Evolutionary conservation across 35 echinoderm and acorn worm species (phyloP).

Genomic region (Apostichopus parvimensis): DNA sequence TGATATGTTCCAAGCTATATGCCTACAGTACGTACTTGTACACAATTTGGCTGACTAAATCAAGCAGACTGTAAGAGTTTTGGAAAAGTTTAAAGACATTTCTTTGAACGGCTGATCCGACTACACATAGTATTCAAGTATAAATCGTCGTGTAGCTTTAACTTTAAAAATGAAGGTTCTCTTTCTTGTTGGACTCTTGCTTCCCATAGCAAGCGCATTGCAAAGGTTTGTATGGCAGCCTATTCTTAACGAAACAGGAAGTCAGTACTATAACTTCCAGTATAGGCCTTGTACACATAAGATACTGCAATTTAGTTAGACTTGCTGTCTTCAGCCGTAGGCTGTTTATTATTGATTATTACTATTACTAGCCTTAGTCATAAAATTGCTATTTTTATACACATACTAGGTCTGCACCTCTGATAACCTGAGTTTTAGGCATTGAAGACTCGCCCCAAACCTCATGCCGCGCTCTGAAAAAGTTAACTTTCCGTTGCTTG

Average conservation of each 20-base stretch:
- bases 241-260: background rate
- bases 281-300: background rate
- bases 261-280: background rate
- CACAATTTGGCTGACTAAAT: too few species aligned
- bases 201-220: background rate
- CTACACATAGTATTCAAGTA: too few species aligned
- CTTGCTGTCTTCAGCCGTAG: background rate
- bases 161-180: background rate
- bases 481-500: too few species aligned
- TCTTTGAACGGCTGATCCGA: background rate
- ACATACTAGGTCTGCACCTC: background rate
- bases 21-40: background rate
- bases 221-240: background rate
- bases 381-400: background rate
- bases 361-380: background rate
- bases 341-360: background rate
- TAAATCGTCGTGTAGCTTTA: too few species aligned
- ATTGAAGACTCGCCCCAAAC: background rate
- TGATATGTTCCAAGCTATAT: background rate
- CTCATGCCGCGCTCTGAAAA: too few species aligned
- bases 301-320: background rate
- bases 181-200: background rate
- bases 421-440: background rate
- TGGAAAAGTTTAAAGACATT: background rate
- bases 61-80: background rate